Percentiles rank a stretch among this genome's conserved stretches.
These are phyloP conservation scores for Paramormyrops hopkinsi DNA, from an alignment of 2,797 vertebrate species.

Conservation along the genomic window DNA sequence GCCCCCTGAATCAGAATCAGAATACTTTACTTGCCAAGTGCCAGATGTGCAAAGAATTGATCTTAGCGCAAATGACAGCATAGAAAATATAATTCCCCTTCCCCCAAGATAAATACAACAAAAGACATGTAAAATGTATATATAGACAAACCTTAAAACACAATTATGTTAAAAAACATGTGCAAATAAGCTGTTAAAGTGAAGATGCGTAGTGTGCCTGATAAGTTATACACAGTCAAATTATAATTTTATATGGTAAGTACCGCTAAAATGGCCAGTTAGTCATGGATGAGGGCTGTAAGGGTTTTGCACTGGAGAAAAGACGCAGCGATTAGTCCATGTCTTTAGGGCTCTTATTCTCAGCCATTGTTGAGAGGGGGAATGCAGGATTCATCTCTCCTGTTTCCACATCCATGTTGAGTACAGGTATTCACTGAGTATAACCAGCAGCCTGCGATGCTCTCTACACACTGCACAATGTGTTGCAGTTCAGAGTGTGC, in stretches of 20 bases:
- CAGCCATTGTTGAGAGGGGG: not conserved
- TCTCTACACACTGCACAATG: not conserved
- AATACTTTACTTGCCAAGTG: not conserved
- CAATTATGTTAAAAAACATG: not conserved
- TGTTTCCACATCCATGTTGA: not conserved
- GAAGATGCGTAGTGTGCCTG: not conserved
- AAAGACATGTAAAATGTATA: not conserved
- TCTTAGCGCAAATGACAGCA: not conserved
- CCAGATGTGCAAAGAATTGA: not conserved
- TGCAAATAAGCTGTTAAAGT: not conserved
- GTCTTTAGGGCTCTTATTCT: not conserved
- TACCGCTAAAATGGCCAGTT: not conserved
- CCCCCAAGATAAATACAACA: not conserved
- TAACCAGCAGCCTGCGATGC: not conserved
- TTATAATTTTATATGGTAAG: not conserved
- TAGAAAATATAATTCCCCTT: not conserved
- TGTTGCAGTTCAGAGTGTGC: not conserved
- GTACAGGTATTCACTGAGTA: not conserved
- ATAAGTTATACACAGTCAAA: not conserved
- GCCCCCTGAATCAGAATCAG: not conserved
- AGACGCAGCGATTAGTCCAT: not conserved
- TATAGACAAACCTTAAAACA: not conserved
- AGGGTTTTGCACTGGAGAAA: not conserved
- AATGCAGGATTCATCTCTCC: not conserved
- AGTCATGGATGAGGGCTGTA: not conserved